Evolutionary conservation across 2,888 invertebrate genomes (phyloP), one percentile per base, ranked within the genome.

Genomic region (Ichneumoninae sp.): DNA sequence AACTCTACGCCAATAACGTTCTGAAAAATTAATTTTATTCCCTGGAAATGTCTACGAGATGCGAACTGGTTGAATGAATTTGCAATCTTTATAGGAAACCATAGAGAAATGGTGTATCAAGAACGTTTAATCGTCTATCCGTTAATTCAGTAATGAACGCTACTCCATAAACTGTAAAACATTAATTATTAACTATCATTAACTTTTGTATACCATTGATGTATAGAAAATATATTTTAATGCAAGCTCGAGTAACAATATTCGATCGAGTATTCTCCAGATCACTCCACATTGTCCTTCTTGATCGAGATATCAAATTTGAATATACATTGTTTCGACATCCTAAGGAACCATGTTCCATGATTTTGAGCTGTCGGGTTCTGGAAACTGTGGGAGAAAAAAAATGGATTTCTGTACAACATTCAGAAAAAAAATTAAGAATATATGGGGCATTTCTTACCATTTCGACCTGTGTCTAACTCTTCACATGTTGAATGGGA

Each of bases 1-100:
- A 99, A 94, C 94, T 99, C 4, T 99, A 99, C 94, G 96, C 99
- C 0, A 99, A 99, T 95, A 99, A 97, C 94, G 99, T 99, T 0
- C 95, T 99, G 44, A 99, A 99, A 94, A 99, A 99, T 95, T 99
- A 99, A 0, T 99, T 99, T 94, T 99, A 99, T 94, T 98, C 99
- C 0, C 94, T 99, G 76, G 99, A 99, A 94, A 99, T 99, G 99
- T 99, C 99, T 0, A 98, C 99, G 89, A 95, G 99, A 84, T 99
- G 99, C 94, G 99, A 99, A 94, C 94, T 98, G 66, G 99, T 99
- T 93, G 99, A 99, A 96, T 96, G 2, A 98, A 98, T 90, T 94
- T 99, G 82, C 98, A 98, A 92, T 95, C 95, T 19, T 94, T 98
- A 50, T 94, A 99, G 22, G 98, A 98, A 90, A 97, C 97, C 77